phyloP scores from a whole-genome alignment of 2,797 vertebrate genomes.

The Staurois parvus region DNA sequence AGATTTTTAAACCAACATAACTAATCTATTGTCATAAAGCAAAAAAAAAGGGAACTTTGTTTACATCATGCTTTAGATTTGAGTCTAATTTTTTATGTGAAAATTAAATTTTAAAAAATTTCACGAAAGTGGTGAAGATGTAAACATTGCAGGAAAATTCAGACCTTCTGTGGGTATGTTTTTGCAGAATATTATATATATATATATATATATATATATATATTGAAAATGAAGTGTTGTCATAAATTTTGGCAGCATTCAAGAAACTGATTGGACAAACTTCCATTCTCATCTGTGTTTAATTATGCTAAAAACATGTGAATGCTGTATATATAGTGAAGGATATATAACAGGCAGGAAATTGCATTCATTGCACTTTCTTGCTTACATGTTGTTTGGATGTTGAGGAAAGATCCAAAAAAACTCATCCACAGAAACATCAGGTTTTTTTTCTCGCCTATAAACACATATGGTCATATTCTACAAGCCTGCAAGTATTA shows the following conservation, averaged over 20 bases:
- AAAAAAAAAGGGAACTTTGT: background rate
- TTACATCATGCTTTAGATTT: background rate
- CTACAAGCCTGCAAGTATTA: no score
- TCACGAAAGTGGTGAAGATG: background rate
- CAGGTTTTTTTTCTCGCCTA: no score
- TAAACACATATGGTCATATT: no score
- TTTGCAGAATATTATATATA: no score
- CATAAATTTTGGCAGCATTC: background rate
- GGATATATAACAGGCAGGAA: no score
- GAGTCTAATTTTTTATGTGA: background rate
- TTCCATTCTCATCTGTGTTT: slow-evolving; percentile 19
- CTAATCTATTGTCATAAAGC: slow-evolving; percentile 22
- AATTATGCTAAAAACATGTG: slow-evolving; percentile 17
- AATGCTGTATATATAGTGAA: background rate
- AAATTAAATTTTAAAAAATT: background rate
- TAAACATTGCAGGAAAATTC: background rate
- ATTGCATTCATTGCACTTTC: no score
- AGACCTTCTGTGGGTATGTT: no score
- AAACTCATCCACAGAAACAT: no score
- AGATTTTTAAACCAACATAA: slow-evolving; percentile 16
- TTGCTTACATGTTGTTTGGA: no score
- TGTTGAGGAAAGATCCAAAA: no score
- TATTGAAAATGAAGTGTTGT: no score
- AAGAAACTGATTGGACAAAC: background rate
- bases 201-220: no score